Percentiles rank a stretch among this genome's conserved stretches.
phyloP scores from a whole-genome alignment of 2,888 invertebrate genomes.

The Aproaerema taeniolella region DNA sequence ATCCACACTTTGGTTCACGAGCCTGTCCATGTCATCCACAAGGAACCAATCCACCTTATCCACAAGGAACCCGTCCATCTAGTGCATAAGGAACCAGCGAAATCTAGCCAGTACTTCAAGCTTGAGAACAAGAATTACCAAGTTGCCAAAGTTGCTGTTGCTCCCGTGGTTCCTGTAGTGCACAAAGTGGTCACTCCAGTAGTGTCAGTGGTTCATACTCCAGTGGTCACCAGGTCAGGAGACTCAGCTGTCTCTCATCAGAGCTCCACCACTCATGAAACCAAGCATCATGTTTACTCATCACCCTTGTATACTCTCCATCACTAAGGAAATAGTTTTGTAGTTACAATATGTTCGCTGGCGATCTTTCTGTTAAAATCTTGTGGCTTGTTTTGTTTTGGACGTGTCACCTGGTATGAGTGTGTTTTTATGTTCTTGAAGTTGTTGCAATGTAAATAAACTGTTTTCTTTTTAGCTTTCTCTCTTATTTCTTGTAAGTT shows the following conservation, averaged over 20 bases:
- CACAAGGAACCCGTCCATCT: constrained; percentile 20
- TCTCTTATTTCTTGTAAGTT: too few species aligned
- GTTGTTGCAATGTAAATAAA: too few species aligned
- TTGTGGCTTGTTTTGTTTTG: background rate
- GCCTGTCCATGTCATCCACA: constrained; percentile 23
- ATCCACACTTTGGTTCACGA: constrained; percentile 24
- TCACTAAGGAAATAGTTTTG: constrained; percentile 36
- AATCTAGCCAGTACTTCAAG: constrained; percentile 15
- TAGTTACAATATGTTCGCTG: background rate
- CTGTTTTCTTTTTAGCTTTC: too few species aligned
- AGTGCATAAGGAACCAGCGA: constrained; percentile 8
- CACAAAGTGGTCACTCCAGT: constrained; percentile 31
- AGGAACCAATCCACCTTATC: constrained; percentile 20
- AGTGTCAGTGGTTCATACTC: constrained; percentile 31
- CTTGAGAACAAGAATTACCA: constrained; percentile 9
- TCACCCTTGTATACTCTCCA: constrained; percentile 37
- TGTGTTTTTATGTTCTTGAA: too few species aligned
- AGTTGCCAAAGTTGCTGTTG: constrained; percentile 17
- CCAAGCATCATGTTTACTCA: constrained; percentile 44
- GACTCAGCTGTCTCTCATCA: constrained; percentile 68
- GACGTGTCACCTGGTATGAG: too few species aligned
- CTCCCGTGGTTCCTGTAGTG: constrained; percentile 23
- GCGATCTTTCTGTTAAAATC: background rate
- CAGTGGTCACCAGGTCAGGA: constrained; percentile 38
- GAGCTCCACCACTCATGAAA: constrained; percentile 64